Evolutionary conservation across 2,888 invertebrate species (phyloP), one percentile per base, ranked within the genome.

Genomic region (Eumacrocentrus americanus): DNA sequence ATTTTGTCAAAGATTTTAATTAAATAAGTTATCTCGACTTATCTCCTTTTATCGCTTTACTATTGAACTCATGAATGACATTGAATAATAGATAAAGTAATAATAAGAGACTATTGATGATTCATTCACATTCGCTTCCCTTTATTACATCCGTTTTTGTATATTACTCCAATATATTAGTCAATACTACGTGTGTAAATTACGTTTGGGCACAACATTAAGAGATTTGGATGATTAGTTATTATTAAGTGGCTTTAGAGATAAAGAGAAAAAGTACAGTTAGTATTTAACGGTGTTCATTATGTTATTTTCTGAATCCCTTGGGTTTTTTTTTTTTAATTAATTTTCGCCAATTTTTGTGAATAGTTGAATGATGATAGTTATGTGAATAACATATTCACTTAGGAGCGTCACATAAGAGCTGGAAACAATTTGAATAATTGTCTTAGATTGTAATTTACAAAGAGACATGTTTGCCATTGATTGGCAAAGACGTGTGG

Each of bases 91-190:
- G 6, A 22, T 12, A 52, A 38, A 1, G 37, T n/a, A 51, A 29
- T 29, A 29, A 29, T n/a, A n/a, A n/a, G n/a, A n/a, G n/a, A 9
- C 29, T 29, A 9, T 6, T 29, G 29, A 29, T 9, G 20, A 9
- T 56, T 61, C 38, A 57, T 61, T 61, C 61, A 58, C 55, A 57
- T 62, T 66, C 63, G 46, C 57, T 67, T 65, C 65, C 59, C 64
- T 76, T 78, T 76, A 77, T 76, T 79, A 75, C 71, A 75, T 67
- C 37, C 62, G 61, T 68, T 70, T 69, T 70, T 67, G 25, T 35
- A 51, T 69, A 68, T 71, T 72, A 73, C 66, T 72, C 72, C 70
- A 68, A 72, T 74, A 72, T 75, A 72, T 73, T 74, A 74, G 71
- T 71, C 69, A 72, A 71, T 67, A 72, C 69, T 75, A 73, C 65